Evolutionary conservation across 2,113 vertebrate species (phyloP), one percentile per base, ranked within the genome.

Genomic region (Lipophrys pholis): DNA sequence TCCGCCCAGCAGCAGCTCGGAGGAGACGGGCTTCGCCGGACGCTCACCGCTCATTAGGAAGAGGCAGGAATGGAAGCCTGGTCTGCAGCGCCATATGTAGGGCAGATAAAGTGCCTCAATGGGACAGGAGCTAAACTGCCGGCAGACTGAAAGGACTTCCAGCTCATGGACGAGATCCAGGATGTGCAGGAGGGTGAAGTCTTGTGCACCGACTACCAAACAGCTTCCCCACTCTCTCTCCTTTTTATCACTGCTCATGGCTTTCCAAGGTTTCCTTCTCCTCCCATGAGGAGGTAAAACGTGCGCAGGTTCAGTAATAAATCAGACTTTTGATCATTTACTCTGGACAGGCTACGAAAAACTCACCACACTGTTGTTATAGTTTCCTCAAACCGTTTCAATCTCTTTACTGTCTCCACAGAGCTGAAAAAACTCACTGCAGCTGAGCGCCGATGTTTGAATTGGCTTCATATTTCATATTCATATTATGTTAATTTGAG

Each of bases 121-220:
- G 57, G 66, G 63, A 62, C 16, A 1, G 61, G 45, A 66, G 46
- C 62, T 72, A 66, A 80, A 80, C 49, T 75, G 73, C 59, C 82
- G 67, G 53, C 62, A 0, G 54, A 55, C 65, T 69, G 66, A 61
- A 64, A 56, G 68, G 65, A 70, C 62, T 69, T 72, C 41, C 35
- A 73, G 64, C 43, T 52, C 16, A 50, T 83, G 82, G 86, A 75
- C 2, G 30, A 48, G 64, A 67, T 88, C 73, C 80, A 86, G 62
- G 51, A 35, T 52, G 42, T 57, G 58, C 78, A 76, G 21, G 77
- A 40, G 79, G 72, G 38, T 57, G 51, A 63, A 40, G 41, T 67
- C 11, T 6, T 8, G 59, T 68, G 76, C 17, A 0, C 16, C 66
- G 70, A 63, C 56, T 69, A 40, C 82, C 71, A 30, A 76, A 84